A percentile compares a stretch with the other conserved stretches of the same genome.
Conservation (phyloP, 2,113 vertebrate genomes). For the Dunckerocampus dactyliophorus region DNA sequence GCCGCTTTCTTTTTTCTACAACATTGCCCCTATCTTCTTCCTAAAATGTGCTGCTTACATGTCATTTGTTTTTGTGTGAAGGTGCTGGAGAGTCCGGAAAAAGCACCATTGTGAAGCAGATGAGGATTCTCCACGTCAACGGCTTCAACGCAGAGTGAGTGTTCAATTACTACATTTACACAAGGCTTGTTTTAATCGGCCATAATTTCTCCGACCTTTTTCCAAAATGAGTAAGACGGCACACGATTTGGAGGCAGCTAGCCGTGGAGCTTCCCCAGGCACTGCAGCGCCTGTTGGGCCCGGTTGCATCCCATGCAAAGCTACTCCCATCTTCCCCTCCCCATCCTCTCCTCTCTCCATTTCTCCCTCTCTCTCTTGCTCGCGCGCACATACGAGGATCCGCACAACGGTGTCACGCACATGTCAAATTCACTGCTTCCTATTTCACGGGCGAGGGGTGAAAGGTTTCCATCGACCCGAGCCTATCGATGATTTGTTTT, state of each 20-base stretch:
- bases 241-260: slow-evolving; percentile 18
- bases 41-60: neutral
- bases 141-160: slow-evolving; percentile 99
- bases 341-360: neutral
- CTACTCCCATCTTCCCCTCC: slow-evolving; percentile 41
- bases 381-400: slow-evolving; percentile 35
- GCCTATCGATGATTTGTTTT: slow-evolving; percentile 69
- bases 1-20: no score
- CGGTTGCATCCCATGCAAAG: slow-evolving; percentile 73
- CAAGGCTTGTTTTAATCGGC: neutral
- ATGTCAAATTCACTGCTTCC: slow-evolving; percentile 49
- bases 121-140: slow-evolving; percentile 98
- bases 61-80: slow-evolving; percentile 53
- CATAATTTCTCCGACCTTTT: neutral
- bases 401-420: slow-evolving; percentile 26
- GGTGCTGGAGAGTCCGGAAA: slow-evolving; percentile 98
- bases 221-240: slow-evolving; percentile 21
- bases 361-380: neutral
- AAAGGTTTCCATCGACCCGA: slow-evolving; percentile 62
- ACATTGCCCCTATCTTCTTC: no score
- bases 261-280: slow-evolving; percentile 59
- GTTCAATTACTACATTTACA: neutral
- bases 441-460: slow-evolving; percentile 54
- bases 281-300: slow-evolving; percentile 84
- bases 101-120: slow-evolving; percentile 99